These are phyloP conservation scores for Pandemis cinnamomeana DNA, from an alignment of 2,888 invertebrate species.

Conservation along the genomic window DNA sequence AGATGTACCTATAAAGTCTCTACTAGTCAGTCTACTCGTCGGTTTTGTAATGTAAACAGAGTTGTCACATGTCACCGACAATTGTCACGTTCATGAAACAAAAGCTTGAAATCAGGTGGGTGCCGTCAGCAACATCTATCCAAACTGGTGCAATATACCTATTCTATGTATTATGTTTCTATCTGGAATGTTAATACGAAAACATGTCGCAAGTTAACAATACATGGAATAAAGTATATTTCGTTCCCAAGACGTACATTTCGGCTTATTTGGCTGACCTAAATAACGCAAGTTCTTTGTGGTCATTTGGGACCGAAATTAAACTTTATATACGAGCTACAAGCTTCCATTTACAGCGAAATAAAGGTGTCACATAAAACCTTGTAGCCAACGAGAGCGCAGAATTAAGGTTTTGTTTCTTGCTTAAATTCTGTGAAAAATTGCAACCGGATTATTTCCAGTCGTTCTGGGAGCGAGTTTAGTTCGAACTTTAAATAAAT, in stretches of 20 bases:
- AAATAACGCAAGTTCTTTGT: neutral
- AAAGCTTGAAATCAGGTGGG: no score
- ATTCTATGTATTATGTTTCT: neutral
- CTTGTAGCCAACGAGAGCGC: neutral
- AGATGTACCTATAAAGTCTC: no score
- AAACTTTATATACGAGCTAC: neutral
- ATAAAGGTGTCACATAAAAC: neutral
- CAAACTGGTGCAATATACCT: no score
- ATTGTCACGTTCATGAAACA: no score
- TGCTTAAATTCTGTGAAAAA: neutral
- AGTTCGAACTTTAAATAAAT: neutral
- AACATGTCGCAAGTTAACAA: neutral
- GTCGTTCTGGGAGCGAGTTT: neutral
- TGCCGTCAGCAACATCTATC: no score
- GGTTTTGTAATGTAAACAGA: no score
- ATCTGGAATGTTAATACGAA: neutral
- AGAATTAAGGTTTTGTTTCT: slow-evolving; percentile 5
- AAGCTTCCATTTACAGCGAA: neutral
- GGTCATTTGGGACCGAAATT: neutral
- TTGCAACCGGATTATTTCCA: neutral
- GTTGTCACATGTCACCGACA: no score
- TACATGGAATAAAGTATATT: slow-evolving; percentile 4
- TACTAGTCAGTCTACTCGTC: no score
- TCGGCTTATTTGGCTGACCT: slow-evolving; percentile 20
- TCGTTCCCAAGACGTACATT: slow-evolving; percentile 6